A percentile compares a stretch with the other conserved stretches of the same genome.
Evolutionary conservation across 2,797 vertebrate species (phyloP).

Genomic region (Leptoclinus maculatus): DNA sequence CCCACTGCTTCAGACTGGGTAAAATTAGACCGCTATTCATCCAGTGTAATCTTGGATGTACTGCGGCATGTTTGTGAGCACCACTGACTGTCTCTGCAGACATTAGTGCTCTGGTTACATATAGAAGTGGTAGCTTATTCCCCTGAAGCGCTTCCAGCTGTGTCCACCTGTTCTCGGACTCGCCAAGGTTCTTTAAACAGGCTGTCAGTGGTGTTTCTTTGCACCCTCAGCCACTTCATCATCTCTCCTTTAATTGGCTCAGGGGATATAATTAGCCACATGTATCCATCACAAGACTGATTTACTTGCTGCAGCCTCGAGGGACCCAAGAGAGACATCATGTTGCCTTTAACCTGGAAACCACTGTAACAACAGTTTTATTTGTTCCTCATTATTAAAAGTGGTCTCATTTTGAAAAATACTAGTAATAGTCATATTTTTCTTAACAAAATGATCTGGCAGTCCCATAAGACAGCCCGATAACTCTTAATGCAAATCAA

Average conservation of each 20-base stretch:
- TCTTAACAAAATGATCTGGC: constrained; percentile 7
- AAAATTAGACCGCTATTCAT: background rate
- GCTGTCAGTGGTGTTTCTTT: constrained; percentile 51
- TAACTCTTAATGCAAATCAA: constrained; percentile 20
- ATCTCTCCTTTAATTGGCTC: constrained; percentile 75
- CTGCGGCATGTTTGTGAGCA: constrained; percentile 1
- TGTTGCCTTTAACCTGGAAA: constrained; percentile 19
- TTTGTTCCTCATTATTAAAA: background rate
- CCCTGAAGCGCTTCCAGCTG: constrained; percentile 6
- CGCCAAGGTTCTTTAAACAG: constrained; percentile 37
- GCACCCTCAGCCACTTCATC: constrained; percentile 62
- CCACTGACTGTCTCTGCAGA: background rate
- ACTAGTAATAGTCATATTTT: background rate
- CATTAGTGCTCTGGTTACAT: background rate
- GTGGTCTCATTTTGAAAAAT: background rate
- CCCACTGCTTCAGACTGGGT: background rate
- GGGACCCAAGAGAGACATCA: constrained; percentile 30
- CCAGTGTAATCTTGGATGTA: background rate
- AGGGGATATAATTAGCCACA: constrained; percentile 74
- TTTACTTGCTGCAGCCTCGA: constrained; percentile 66
- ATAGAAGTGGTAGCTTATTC: background rate
- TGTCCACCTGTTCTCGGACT: constrained; percentile 34
- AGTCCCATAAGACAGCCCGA: background rate
- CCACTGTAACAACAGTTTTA: background rate
- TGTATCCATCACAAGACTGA: constrained; percentile 65